Evolutionary conservation across 2,888 invertebrate genomes (phyloP).

Genomic region (Polymixis flavicincta): DNA sequence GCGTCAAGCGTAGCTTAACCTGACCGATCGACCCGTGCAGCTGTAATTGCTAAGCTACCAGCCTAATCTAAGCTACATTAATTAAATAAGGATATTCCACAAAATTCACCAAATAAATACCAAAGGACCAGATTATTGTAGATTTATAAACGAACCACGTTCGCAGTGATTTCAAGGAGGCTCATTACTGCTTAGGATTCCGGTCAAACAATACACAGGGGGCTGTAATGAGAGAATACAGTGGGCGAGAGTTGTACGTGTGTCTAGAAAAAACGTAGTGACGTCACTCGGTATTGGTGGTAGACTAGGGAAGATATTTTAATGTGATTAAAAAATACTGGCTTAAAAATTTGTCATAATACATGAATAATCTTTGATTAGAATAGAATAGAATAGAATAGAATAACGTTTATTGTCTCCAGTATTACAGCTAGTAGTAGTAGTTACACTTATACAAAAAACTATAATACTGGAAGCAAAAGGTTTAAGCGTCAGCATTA

Average conservation of each 20-base stretch:
- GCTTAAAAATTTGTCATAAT: neutral
- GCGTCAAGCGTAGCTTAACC: too few species aligned
- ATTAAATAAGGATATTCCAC: neutral
- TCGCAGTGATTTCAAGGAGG: slow-evolving; percentile 36
- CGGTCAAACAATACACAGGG: slow-evolving; percentile 43
- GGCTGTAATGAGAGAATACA: slow-evolving; percentile 46
- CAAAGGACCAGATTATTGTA: slow-evolving; percentile 17
- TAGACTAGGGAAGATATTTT: neutral
- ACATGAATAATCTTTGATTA: too few species aligned
- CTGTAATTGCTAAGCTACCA: too few species aligned
- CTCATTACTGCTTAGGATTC: slow-evolving; percentile 52
- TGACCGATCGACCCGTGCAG: too few species aligned
- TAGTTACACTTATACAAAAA: too few species aligned
- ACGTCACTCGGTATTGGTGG: neutral
- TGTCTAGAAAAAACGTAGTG: neutral
- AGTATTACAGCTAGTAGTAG: too few species aligned
- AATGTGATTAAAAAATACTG: neutral
- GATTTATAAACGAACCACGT: slow-evolving; percentile 49
- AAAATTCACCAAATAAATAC: slow-evolving; percentile 10
- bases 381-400: too few species aligned
- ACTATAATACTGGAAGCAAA: too few species aligned
- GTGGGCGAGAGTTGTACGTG: slow-evolving; percentile 20
- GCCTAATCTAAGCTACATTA: neutral
- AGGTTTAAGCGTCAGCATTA: too few species aligned
- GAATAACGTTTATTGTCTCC: too few species aligned